Conservation (phyloP, 2,797 vertebrate genomes). For the Todus mexicanus region DNA sequence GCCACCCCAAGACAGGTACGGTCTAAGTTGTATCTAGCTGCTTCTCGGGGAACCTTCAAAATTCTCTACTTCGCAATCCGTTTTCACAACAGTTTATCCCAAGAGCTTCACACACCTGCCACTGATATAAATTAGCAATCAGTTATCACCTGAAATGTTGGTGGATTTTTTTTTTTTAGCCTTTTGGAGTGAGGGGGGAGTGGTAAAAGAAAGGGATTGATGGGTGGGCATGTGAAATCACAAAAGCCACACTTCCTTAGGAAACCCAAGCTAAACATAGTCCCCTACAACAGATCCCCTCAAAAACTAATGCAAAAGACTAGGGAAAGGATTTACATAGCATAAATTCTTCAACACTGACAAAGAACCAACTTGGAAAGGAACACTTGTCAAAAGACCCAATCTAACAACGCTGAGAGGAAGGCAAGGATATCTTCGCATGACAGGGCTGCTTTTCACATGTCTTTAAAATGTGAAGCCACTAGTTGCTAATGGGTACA, state of each 20-base stretch:
- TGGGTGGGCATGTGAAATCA: neutral
- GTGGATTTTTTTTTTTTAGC: no score
- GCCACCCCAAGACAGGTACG: neutral
- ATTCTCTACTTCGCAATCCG: neutral
- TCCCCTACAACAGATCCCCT: neutral
- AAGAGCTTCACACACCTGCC: neutral
- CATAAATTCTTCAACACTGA: neutral
- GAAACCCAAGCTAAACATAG: neutral
- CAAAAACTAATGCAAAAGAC: neutral
- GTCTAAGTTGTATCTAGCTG: neutral
- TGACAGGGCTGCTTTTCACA: slow-evolving; percentile 28
- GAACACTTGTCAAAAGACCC: neutral
- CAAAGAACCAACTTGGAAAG: neutral
- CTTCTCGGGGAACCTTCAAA: neutral
- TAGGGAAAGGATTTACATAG: neutral
- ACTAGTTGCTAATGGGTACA: slow-evolving; percentile 35
- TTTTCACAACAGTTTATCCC: neutral
- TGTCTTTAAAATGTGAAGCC: slow-evolving; percentile 50
- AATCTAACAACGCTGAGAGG: neutral
- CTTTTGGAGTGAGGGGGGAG: neutral
- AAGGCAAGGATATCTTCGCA: neutral
- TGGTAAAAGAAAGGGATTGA: neutral
- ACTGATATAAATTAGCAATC: rapidly evolving
- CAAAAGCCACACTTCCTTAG: neutral
- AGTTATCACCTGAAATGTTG: neutral